Evolutionary conservation across 2,888 invertebrate genomes (phyloP).

Genomic region (Pinctada fucata): DNA sequence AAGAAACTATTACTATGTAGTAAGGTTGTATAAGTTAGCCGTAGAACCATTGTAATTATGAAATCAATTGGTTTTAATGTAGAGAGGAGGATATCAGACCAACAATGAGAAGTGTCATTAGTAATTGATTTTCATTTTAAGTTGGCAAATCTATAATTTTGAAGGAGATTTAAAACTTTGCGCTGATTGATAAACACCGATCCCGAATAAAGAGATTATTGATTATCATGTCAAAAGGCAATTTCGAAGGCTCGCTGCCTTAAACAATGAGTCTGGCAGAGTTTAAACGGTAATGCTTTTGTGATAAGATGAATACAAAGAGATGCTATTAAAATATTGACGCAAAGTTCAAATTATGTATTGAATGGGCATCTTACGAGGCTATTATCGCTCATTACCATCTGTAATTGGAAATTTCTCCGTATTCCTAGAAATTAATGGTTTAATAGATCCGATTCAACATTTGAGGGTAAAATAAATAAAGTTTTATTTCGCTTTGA

Average conservation of each 20-base stretch:
- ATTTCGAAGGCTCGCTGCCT: conserved; percentile 27
- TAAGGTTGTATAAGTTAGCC: not conserved
- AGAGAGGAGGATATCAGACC: not conserved
- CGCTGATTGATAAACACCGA: conserved; percentile 30
- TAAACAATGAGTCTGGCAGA: conserved; percentile 25
- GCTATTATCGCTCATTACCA: conserved; percentile 5
- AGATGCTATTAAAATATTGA: conserved; percentile 29
- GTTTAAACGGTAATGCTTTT: conserved; percentile 31
- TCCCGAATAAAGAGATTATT: conserved; percentile 27
- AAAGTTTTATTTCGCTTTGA: conserved; percentile 7
- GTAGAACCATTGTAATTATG: not conserved
- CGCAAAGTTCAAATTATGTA: conserved; percentile 14
- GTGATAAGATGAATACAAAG: conserved; percentile 18
- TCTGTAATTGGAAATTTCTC: conserved; percentile 14
- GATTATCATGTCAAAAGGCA: conserved; percentile 33
- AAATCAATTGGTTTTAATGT: conserved; percentile 1
- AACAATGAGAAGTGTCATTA: conserved; percentile 23
- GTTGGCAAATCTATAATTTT: conserved; percentile 32
- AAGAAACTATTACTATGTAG: too few relatives aligned
- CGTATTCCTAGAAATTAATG: conserved; percentile 1
- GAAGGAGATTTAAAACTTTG: conserved; percentile 33
- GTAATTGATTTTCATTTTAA: conserved; percentile 31
- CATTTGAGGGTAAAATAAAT: conserved; percentile 8
- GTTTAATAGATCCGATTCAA: not conserved
- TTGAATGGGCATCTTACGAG: not conserved